Percentiles rank a stretch among this genome's conserved stretches.
These are phyloP conservation scores for Macaca mulatta DNA, from an alignment of 2,113 vertebrate species.

Conservation along the genomic window DNA sequence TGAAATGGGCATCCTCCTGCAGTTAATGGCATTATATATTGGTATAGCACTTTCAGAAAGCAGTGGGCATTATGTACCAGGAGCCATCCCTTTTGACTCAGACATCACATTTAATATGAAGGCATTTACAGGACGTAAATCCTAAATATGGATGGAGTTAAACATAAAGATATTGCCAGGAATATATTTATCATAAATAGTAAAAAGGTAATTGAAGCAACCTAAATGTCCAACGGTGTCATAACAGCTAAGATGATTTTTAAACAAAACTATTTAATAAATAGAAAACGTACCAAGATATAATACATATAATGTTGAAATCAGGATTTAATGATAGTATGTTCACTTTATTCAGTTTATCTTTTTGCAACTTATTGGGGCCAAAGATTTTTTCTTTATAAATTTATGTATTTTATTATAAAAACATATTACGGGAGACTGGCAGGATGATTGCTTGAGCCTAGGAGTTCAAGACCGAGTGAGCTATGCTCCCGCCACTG, in stretches of 20 bases:
- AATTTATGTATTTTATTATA: neutral
- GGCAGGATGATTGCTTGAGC: too few relatives aligned
- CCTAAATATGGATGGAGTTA: neutral
- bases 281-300: neutral
- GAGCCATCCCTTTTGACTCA: neutral
- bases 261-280: neutral
- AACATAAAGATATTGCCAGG: neutral
- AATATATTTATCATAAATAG: neutral
- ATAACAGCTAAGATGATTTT: neutral
- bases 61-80: neutral
- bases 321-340: conserved; percentile 6
- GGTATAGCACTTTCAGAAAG: neutral
- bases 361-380: neutral
- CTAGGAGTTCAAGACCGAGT: too few relatives aligned
- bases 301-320: neutral
- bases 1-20: neutral
- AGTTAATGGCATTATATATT: neutral
- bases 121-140: neutral
- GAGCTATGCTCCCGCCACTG: too few relatives aligned
- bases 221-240: neutral
- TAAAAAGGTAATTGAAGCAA: neutral
- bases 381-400: neutral
- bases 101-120: neutral
- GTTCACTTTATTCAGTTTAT: neutral
- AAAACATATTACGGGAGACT: too few relatives aligned